These are phyloP conservation scores for Echinops telfairi DNA, from an alignment of 2,113 vertebrate genomes.

Conservation along the genomic window DNA sequence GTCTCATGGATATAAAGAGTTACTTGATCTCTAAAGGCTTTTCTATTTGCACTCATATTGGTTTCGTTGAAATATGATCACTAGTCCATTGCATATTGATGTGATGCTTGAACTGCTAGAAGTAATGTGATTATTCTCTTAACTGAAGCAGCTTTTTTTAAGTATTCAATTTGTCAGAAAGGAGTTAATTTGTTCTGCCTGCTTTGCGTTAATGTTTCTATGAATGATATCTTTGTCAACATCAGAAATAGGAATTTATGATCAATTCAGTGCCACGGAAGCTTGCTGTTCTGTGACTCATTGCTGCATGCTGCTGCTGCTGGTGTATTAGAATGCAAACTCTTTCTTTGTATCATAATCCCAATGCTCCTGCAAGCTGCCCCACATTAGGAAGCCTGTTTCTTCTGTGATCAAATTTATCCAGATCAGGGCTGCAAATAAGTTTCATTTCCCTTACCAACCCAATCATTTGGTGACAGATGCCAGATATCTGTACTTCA, in stretches of 20 bases:
- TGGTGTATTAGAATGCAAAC: not conserved
- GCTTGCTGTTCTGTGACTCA: not conserved
- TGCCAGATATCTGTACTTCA: slow-evolving; percentile 2
- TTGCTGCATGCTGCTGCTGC: slow-evolving; percentile 30
- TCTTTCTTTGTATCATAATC: not conserved
- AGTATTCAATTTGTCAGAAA: slow-evolving; percentile 51
- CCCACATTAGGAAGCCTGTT: not conserved
- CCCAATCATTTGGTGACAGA: not conserved
- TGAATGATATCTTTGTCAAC: slow-evolving; percentile 43
- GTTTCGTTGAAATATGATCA: slow-evolving; percentile 40
- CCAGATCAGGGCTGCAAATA: not conserved
- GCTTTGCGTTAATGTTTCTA: slow-evolving; percentile 47
- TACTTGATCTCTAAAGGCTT: slow-evolving; percentile 6
- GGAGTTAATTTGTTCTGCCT: slow-evolving; percentile 46
- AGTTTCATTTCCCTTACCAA: slow-evolving; percentile 40
- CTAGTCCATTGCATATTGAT: slow-evolving; percentile 26
- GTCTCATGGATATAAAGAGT: not conserved
- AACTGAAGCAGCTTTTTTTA: slow-evolving; percentile 29
- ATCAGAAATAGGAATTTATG: slow-evolving; percentile 51
- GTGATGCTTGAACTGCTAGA: not conserved
- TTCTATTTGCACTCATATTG: not conserved
- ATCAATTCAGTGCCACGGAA: not conserved
- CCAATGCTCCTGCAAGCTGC: not conserved
- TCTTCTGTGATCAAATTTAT: slow-evolving; percentile 9
- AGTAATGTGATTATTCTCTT: slow-evolving; percentile 19